phyloP scores from a whole-genome alignment of 1,140 invertebrate species.

The Lethrus apterus region DNA sequence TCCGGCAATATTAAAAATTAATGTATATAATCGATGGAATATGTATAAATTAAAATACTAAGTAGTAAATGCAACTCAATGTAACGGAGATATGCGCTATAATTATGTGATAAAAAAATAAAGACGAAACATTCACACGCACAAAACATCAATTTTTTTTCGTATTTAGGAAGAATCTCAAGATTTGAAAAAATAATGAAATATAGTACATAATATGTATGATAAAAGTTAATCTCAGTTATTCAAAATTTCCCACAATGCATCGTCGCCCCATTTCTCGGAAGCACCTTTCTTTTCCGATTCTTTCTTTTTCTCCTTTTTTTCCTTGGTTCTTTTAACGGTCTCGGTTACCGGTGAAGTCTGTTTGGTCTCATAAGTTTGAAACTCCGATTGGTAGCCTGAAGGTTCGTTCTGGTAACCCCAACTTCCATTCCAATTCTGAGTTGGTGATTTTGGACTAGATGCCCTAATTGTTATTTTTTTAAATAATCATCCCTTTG shows the following conservation, averaged over 20 bases:
- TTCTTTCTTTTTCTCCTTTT: conserved; percentile 30
- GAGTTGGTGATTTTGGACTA: conserved; percentile 35
- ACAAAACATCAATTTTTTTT: too few species aligned
- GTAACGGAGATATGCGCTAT: too few species aligned
- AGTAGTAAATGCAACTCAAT: too few species aligned
- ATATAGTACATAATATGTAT: too few species aligned
- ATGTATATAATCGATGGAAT: too few species aligned
- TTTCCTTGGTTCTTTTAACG: conserved; percentile 19
- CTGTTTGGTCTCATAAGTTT: conserved; percentile 1
- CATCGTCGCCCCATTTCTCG: conserved; percentile 42
- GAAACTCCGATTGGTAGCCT: conserved; percentile 29
- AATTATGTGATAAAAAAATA: too few species aligned
- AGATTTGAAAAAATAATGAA: too few species aligned
- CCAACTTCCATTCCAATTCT: conserved; percentile 31
- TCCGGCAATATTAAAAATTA: too few species aligned
- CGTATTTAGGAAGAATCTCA: too few species aligned
- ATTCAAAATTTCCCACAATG: conserved; percentile 43
- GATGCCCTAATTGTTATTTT: conserved; percentile 25
- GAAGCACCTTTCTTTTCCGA: conserved; percentile 27
- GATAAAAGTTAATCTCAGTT: too few species aligned
- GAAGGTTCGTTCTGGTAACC: conserved; percentile 34
- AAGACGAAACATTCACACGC: too few species aligned
- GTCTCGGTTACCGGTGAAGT: conserved; percentile 24
- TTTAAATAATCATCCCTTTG: neutral
- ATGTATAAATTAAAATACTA: too few species aligned